phyloP scores from a whole-genome alignment of 2,113 vertebrate species.

The Hyperopisus bebe region DNA sequence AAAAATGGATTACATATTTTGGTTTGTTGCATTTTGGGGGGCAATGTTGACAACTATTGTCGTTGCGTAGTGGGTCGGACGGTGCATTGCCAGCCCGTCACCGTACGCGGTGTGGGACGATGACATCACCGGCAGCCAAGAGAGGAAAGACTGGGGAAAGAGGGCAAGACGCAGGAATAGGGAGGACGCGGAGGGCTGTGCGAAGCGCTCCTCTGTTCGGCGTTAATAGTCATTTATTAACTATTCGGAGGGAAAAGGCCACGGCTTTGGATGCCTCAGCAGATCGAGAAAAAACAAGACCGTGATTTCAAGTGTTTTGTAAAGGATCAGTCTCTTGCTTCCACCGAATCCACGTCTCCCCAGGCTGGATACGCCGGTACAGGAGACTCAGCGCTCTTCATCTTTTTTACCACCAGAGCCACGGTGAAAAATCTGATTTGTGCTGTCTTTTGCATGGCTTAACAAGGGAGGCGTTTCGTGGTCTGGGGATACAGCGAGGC shows the following conservation, averaged over 20 bases:
- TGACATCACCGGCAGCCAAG: constrained; percentile 42
- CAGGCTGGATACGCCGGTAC: not conserved
- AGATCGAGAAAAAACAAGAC: not conserved
- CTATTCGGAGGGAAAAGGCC: not conserved
- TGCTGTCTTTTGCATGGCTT: constrained; percentile 27
- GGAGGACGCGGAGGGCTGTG: not conserved
- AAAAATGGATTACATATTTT: not conserved
- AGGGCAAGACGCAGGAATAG: constrained; percentile 9
- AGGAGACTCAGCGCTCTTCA: not conserved
- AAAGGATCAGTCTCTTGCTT: not conserved
- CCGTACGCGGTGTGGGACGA: not conserved
- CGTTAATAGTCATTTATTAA: not conserved
- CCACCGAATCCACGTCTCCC: not conserved
- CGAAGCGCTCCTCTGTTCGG: not conserved
- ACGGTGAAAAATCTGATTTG: constrained; percentile 30
- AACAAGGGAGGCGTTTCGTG: constrained; percentile 48
- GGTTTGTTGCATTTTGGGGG: not conserved
- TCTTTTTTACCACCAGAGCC: constrained; percentile 12
- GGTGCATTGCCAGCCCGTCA: not conserved
- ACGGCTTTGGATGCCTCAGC: not conserved
- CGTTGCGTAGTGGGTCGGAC: not conserved
- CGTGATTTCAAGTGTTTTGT: not conserved
- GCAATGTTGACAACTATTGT: not conserved
- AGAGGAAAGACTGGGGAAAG: constrained; percentile 30
- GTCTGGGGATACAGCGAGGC: constrained; percentile 26